Conservation (phyloP, 2,797 vertebrate species). For the Xiphorhynchus erythropygius region DNA sequence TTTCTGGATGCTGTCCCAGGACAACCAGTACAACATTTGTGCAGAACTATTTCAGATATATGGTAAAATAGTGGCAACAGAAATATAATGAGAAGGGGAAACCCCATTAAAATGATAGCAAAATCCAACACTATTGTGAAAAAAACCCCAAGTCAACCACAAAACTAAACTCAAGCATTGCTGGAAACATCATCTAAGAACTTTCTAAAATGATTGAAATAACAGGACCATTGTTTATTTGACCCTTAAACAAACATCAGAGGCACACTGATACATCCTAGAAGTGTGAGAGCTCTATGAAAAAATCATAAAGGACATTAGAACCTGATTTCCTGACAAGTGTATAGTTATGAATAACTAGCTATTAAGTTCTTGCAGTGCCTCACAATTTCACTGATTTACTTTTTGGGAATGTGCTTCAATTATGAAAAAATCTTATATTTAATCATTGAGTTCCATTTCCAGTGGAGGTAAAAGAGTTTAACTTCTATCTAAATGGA, state of each 20-base stretch:
- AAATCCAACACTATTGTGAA: not conserved
- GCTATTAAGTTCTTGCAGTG: not conserved
- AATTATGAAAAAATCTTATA: not conserved
- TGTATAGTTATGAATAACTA: not conserved
- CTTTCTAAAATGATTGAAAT: not conserved
- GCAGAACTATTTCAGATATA: conserved; percentile 14
- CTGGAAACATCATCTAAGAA: not conserved
- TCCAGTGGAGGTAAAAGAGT: not conserved
- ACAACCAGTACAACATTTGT: conserved; percentile 26
- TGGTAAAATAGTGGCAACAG: conserved; percentile 1
- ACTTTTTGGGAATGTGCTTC: not conserved
- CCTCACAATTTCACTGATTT: not conserved
- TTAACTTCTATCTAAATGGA: not conserved
- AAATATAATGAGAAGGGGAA: not conserved
- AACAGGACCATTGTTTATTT: not conserved
- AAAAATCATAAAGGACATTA: not conserved
- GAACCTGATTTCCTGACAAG: not conserved
- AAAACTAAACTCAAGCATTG: not conserved
- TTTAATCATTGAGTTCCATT: not conserved
- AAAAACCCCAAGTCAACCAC: not conserved
- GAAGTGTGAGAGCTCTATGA: rapidly evolving
- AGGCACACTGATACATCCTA: not conserved
- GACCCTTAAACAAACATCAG: not conserved
- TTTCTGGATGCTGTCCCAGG: conserved; percentile 28
- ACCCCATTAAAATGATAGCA: not conserved